phyloP scores from a whole-genome alignment of 2,113 vertebrate genomes.

The Amazona guildingii region DNA sequence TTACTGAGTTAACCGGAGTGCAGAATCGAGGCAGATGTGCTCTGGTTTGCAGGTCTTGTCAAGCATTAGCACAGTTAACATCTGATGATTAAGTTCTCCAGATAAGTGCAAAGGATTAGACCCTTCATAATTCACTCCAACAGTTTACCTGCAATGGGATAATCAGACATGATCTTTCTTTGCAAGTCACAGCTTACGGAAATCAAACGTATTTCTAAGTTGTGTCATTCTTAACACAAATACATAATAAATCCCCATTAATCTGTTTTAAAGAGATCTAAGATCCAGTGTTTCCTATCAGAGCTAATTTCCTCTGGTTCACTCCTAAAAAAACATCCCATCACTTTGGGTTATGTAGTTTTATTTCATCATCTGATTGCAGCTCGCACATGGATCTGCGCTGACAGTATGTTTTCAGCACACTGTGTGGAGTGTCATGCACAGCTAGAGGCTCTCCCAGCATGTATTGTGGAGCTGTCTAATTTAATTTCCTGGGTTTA shows the following conservation, averaged over 20 bases:
- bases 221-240: background rate
- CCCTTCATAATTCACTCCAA: background rate
- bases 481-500: background rate
- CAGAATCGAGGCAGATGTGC: background rate
- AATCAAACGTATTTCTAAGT: background rate
- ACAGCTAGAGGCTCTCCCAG: background rate
- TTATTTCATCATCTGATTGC: background rate
- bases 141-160: background rate
- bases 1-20: background rate
- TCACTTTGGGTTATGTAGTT: background rate
- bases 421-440: background rate
- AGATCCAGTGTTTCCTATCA: background rate
- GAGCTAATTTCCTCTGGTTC: background rate
- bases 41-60: background rate
- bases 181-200: background rate
- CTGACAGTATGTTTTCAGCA: background rate
- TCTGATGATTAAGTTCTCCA: background rate
- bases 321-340: background rate
- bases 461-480: fast-evolving
- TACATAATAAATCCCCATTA: background rate
- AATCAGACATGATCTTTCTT: background rate
- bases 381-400: background rate
- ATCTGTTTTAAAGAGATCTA: background rate
- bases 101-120: background rate
- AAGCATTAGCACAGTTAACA: background rate